A percentile compares a stretch with the other conserved stretches of the same genome.
Conservation (phyloP, 1,140 invertebrate species). For the Eueides isabella region DNA sequence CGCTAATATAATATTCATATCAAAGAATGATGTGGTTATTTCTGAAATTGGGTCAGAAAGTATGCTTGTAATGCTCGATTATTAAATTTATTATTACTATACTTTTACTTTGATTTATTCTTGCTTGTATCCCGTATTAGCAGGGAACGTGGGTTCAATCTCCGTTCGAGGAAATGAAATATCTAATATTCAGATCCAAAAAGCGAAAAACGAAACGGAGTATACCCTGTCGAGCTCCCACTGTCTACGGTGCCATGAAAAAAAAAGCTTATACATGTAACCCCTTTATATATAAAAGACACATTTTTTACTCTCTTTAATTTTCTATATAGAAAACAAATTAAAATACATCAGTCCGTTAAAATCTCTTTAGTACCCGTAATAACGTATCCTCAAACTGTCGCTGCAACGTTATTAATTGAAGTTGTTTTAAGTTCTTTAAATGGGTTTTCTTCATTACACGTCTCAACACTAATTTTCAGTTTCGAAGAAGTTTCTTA, state of each 20-base stretch:
- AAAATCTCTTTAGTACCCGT: background rate
- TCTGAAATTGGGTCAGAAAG: background rate
- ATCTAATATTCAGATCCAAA: too few relatives aligned
- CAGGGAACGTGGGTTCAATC: too few relatives aligned
- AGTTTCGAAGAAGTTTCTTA: conserved; percentile 36
- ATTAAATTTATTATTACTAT: background rate
- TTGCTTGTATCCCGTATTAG: too few relatives aligned
- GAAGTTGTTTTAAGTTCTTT: conserved; percentile 29
- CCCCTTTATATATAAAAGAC: too few relatives aligned
- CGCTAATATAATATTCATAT: background rate
- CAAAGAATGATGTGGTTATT: background rate
- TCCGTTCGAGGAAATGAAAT: too few relatives aligned
- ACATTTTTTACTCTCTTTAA: too few relatives aligned
- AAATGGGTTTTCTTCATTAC: conserved; percentile 35
- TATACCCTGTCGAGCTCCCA: too few relatives aligned
- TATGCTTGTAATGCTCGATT: conserved; percentile 1
- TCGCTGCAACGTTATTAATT: conserved; percentile 13
- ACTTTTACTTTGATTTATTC: background rate
- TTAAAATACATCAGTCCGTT: background rate
- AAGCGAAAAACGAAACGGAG: too few relatives aligned
- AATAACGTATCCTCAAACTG: background rate
- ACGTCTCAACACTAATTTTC: conserved; percentile 37
- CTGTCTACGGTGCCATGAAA: too few relatives aligned
- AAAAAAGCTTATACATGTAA: too few relatives aligned
- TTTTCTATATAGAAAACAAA: background rate